Conservation (phyloP, 2,888 invertebrate species). For the Drosophila algonquin region DNA sequence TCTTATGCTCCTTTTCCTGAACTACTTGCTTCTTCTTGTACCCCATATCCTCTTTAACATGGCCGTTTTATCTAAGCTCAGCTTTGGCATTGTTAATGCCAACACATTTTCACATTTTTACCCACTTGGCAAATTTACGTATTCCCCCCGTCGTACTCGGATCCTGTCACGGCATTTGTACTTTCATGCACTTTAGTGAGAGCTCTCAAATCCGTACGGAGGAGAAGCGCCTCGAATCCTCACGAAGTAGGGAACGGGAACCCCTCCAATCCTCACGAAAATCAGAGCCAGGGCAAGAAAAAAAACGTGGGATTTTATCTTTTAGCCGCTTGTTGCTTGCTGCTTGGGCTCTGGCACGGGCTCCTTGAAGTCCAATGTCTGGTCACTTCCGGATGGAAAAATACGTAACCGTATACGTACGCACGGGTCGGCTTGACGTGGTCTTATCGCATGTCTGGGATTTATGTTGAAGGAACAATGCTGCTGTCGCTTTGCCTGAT, state of each 20-base stretch:
- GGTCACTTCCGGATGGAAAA: conserved; percentile 45
- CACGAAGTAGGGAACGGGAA: background rate
- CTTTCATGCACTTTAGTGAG: conserved; percentile 51
- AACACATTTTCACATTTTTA: conserved; percentile 62
- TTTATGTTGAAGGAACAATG: conserved; percentile 62
- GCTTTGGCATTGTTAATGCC: conserved; percentile 55
- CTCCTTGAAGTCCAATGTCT: conserved; percentile 23
- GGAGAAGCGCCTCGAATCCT: conserved; percentile 4
- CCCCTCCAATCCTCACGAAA: conserved; percentile 15
- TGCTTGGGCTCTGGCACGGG: conserved; percentile 24
- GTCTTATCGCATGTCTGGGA: conserved; percentile 68
- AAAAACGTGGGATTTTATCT: conserved; percentile 63
- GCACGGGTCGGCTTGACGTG: conserved; percentile 24
- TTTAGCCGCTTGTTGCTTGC: conserved; percentile 64
- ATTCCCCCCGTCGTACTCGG: conserved; percentile 25
- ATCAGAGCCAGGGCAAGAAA: background rate
- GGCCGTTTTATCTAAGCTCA: conserved; percentile 36
- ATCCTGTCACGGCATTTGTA: conserved; percentile 42
- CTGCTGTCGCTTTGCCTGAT: conserved; percentile 52
- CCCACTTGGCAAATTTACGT: conserved; percentile 66
- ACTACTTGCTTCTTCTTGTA: background rate
- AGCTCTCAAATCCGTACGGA: conserved; percentile 60
- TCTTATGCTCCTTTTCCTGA: background rate
- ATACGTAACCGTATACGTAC: conserved; percentile 2
- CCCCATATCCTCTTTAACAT: conserved; percentile 14